Percentiles rank a stretch among this genome's conserved stretches.
Evolutionary conservation across 1,140 invertebrate genomes (phyloP).

Genomic region (Caenorhabditis tropicalis): DNA sequence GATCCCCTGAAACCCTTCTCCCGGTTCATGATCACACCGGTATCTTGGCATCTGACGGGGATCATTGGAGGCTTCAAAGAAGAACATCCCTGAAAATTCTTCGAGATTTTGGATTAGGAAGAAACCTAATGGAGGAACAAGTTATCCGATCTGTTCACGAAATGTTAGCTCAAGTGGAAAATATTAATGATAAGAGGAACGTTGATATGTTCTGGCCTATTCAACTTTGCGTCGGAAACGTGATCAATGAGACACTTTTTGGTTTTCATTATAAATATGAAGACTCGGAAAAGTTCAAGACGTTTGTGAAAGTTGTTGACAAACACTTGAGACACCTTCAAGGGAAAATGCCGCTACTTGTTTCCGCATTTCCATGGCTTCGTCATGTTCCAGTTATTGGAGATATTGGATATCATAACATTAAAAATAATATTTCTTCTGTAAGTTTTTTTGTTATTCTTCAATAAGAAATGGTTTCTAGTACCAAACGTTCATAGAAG

Average conservation of each 20-base stretch:
- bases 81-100: slow-evolving; percentile 31
- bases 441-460: background rate
- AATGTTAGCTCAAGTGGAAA: slow-evolving; percentile 31
- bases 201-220: slow-evolving; percentile 21
- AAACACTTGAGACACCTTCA: slow-evolving; percentile 14
- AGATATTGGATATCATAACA: slow-evolving; percentile 21
- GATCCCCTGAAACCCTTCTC: background rate
- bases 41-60: slow-evolving; percentile 7
- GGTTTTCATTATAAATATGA: slow-evolving; percentile 39
- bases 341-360: background rate
- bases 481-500: slow-evolving; percentile 3
- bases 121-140: slow-evolving; percentile 35
- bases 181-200: slow-evolving; percentile 3
- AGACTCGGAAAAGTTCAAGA: slow-evolving; percentile 2
- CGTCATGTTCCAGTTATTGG: slow-evolving; percentile 14
- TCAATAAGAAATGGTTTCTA: background rate
- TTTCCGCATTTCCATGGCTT: slow-evolving; percentile 1
- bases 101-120: background rate
- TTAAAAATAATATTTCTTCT: background rate
- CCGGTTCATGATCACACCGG: background rate
- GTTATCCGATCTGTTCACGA: background rate
- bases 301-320: slow-evolving; percentile 25
- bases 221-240: slow-evolving; percentile 21
- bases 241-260: slow-evolving; percentile 34
- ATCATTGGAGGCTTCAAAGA: slow-evolving; percentile 13